Percentiles rank a stretch among this genome's conserved stretches.
These are phyloP conservation scores for Seriola dumerili DNA, from an alignment of 2,113 vertebrate genomes.

Conservation along the genomic window DNA sequence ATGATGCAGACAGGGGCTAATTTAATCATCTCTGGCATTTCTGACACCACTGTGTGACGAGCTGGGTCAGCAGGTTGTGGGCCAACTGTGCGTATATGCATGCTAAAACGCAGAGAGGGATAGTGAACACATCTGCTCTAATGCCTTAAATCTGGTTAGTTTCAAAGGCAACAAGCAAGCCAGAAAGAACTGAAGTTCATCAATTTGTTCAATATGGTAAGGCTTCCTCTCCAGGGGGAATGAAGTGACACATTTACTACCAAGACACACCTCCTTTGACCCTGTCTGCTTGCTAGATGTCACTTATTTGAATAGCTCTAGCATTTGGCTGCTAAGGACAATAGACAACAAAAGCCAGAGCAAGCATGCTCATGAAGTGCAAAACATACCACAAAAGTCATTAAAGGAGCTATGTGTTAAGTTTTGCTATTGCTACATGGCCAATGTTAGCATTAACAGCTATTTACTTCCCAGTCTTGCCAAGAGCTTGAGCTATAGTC, in stretches of 20 bases:
- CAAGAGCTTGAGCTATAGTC: no score
- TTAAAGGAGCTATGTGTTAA: not conserved
- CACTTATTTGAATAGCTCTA: constrained; percentile 48
- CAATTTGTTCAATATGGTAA: constrained; percentile 37
- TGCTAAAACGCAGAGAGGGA: constrained; percentile 21
- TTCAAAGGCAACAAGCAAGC: constrained; percentile 29
- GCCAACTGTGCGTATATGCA: constrained; percentile 5
- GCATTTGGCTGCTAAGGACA: constrained; percentile 13
- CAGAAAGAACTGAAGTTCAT: constrained; percentile 56
- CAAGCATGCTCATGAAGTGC: constrained; percentile 6
- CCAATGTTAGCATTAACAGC: no score
- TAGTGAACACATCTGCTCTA: constrained; percentile 22
- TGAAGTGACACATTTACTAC: constrained; percentile 65
- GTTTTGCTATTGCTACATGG: no score
- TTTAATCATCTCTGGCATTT: constrained; percentile 68
- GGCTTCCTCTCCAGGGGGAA: constrained; percentile 12
- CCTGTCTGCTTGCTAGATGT: constrained; percentile 44
- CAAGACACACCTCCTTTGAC: constrained; percentile 58
- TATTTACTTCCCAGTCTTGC: no score
- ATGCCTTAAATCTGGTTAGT: constrained; percentile 32
- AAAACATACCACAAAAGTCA: constrained; percentile 31
- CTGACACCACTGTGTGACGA: constrained; percentile 60
- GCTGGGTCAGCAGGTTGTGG: constrained; percentile 37
- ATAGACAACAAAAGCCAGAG: constrained; percentile 27
- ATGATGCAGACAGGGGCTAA: constrained; percentile 55